Conservation (phyloP, 2,113 vertebrate species). For the Redunca redunca region DNA sequence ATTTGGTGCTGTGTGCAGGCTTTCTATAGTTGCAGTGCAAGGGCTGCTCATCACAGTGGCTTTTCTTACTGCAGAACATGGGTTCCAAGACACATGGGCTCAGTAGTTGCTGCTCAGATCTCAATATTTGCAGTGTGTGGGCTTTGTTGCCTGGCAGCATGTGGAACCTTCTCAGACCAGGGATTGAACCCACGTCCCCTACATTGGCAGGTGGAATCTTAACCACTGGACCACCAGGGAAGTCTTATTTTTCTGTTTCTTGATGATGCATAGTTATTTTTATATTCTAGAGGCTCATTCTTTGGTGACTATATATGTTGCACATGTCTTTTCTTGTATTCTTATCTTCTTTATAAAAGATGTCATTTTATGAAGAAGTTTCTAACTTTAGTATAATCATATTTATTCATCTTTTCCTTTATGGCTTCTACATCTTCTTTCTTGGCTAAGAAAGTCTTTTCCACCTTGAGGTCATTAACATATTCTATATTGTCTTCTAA, state of each 20-base stretch:
- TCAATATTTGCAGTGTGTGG: fast-evolving
- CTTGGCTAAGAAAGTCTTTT: neutral
- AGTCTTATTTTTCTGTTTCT: neutral
- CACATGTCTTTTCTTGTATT: neutral
- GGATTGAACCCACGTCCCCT: neutral
- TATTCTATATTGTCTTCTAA: neutral
- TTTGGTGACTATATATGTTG: neutral
- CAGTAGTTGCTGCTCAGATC: neutral
- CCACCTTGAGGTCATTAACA: neutral
- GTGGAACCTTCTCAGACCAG: neutral
- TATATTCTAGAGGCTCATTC: neutral
- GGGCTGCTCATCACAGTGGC: neutral
- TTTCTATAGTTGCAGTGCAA: neutral
- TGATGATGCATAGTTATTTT: neutral
- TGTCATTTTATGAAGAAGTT: neutral
- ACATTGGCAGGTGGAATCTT: neutral
- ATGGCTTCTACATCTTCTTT: neutral
- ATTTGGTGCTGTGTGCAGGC: neutral
- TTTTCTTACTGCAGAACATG: neutral
- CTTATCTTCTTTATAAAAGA: neutral
- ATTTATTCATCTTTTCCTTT: neutral
- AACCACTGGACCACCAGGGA: neutral
- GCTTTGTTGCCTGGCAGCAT: neutral
- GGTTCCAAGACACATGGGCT: neutral
- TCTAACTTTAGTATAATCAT: neutral